Conservation (phyloP, 2,888 invertebrate genomes). For the Hydropsyche betteni region DNA sequence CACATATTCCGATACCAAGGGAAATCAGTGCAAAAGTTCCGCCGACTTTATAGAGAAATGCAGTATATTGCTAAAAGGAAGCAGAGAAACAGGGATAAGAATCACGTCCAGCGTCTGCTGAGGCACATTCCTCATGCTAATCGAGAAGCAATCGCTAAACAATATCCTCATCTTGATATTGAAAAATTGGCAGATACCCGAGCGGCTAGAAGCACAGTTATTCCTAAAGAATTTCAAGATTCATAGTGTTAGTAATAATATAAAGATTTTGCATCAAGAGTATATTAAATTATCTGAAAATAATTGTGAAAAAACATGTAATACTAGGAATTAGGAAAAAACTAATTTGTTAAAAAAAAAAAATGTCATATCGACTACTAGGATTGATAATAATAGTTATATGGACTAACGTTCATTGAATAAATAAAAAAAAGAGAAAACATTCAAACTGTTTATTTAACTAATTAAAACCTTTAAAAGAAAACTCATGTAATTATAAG, state of each 20-base stretch:
- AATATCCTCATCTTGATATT: slow-evolving; percentile 81
- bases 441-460: no score
- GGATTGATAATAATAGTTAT: no score
- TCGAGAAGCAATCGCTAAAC: slow-evolving; percentile 71
- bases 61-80: slow-evolving; percentile 67
- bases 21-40: slow-evolving; percentile 71
- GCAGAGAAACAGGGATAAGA: slow-evolving; percentile 70
- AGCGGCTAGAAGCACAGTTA: slow-evolving; percentile 71
- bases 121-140: slow-evolving; percentile 82
- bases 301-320: no score
- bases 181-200: slow-evolving; percentile 69
- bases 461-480: no score
- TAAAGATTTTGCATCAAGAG: background rate
- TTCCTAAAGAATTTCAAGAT: slow-evolving; percentile 57
- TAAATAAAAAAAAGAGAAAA: no score
- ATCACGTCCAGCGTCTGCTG: slow-evolving; percentile 74
- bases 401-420: no score
- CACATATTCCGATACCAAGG: slow-evolving; percentile 68
- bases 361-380: no score
- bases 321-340: no score
- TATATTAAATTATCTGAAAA: no score
- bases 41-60: slow-evolving; percentile 73
- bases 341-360: no score
- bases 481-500: no score
- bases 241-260: background rate